Percentiles rank a stretch among this genome's conserved stretches.
phyloP scores from a whole-genome alignment of 2,797 vertebrate genomes.

The Acestrorhynchus altus region DNA sequence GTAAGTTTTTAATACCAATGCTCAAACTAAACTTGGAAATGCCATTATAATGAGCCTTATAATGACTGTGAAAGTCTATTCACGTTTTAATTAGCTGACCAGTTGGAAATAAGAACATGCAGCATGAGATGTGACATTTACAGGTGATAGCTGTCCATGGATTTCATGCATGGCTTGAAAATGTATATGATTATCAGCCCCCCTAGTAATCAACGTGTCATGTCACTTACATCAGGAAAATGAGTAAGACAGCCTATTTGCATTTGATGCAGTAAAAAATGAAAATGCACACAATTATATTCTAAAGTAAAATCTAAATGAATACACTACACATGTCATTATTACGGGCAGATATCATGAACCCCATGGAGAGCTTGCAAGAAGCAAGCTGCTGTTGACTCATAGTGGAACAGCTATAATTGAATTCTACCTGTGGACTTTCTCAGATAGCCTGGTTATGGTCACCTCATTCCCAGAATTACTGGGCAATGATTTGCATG shows the following conservation, averaged over 20 bases:
- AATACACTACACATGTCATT: neutral
- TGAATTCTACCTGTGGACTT: neutral
- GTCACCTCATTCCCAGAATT: neutral
- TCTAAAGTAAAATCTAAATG: neutral
- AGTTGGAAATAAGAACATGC: neutral
- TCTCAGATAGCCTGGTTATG: neutral
- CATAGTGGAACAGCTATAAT: neutral
- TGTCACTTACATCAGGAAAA: neutral
- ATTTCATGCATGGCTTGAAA: neutral
- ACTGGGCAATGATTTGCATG: constrained; percentile 31
- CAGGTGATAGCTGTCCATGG: neutral
- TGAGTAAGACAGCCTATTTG: neutral
- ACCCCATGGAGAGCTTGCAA: neutral
- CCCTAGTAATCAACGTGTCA: constrained; percentile 1
- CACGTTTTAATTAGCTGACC: constrained; percentile 6
- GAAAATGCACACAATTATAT: neutral
- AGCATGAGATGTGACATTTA: neutral
- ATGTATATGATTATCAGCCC: neutral
- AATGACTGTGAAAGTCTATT: constrained; percentile 14
- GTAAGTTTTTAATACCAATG: neutral
- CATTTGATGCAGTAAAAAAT: neutral
- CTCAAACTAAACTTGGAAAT: neutral
- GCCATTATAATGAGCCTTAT: constrained; percentile 18
- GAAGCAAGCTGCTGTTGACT: neutral
- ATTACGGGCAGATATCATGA: neutral